Evolutionary conservation across 2,888 invertebrate species (phyloP), one percentile per base, ranked within the genome.

Genomic region (Pimpla rufipes): DNA sequence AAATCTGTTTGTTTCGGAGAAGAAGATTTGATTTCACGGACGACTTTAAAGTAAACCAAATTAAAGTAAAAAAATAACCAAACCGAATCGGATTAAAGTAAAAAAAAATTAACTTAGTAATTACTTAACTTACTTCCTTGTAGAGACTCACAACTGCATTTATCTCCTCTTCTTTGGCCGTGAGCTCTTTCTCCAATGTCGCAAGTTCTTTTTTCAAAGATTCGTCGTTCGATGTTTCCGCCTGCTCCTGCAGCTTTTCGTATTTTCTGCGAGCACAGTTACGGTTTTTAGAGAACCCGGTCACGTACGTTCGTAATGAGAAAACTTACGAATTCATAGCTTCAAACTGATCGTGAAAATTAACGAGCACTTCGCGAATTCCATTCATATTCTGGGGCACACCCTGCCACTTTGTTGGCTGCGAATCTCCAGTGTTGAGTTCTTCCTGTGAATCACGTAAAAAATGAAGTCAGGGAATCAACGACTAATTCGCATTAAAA

Each of bases 121-220:
- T 57, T 47, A 16, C 7, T 16, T 40, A 18, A 82, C 75, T 84
- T 86, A 92, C 93, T 88, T 93, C 92, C 75, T 90, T 89, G 71
- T 91, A 92, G 5, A 93, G 88, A 82, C 87, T 86, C n/a, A 91
- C 85, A 18, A 93, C 88, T n/a, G 91, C 90, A 37, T 86, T 89
- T 37, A 93, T 90, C 86, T 93, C 93, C 57, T 91, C 90, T 81
- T 92, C 92, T 85, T 93, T 93, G 0, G 74, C 86, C 11, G 81
- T 85, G 0, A 93, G 85, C 42, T 91, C 89, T 70, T 88, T 88
- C 66, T 93, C 92, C 21, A 92, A 7, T 35, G 76, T 81, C n/a
- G 77, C 42, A 7, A 92, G 45, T 81, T 93, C 88, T 59, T 89
- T 88, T 7, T 70, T 68, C 55, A 90, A 55, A 2, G 84, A 64